Evolutionary conservation across 53 echinoderm and acorn worm species (phyloP), one percentile per base, ranked within the genome.

Genomic region (Glandiceps talaboti): DNA sequence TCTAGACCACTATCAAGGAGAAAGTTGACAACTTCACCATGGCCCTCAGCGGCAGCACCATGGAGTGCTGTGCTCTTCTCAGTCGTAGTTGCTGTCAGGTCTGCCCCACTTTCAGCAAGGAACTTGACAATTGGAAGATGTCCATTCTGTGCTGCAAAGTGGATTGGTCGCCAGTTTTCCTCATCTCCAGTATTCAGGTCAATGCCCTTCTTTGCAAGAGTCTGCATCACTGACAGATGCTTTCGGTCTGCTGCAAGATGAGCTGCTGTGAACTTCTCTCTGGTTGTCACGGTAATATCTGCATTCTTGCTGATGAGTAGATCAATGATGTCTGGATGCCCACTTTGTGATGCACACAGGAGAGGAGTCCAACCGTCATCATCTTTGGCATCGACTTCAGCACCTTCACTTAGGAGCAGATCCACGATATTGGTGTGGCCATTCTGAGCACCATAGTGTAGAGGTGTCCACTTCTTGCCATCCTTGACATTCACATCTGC

Each of bases 211-310:
- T 45, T 45, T 6, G 90, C 79, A 0, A 94, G 33, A 74, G 84
- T 76, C 33, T 81, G 25, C 0, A 86, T 83, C 28, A 94, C 84
- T 25, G 77, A 79, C 0, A 82, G 26, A 33, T 94, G 90, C 29
- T 88, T 88, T 88, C 88, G 90, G 28, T 94, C 94, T 26, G 86
- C 88, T 1, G 91, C 88, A 88, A 88, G 86, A 74, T 94, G 94
- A 0, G 90, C 73, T 27, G 88, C 86, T 0, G 88, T 85, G 32
- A 90, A 90, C 75, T 76, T 76, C 27, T 91, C 77, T n/a, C 77
- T 30, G 33, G 90, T 88, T 25, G 73, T 30, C 14, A 85, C 80
- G 1, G 30, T 75, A 12, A 88, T 29, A 73, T 82, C 81, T 27
- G 94, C 88, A 27, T 86, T 86, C 27, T 86, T 74, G 0, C 76